phyloP scores from a whole-genome alignment of 2,888 invertebrate genomes.

The Eumerus sabulonum region DNA sequence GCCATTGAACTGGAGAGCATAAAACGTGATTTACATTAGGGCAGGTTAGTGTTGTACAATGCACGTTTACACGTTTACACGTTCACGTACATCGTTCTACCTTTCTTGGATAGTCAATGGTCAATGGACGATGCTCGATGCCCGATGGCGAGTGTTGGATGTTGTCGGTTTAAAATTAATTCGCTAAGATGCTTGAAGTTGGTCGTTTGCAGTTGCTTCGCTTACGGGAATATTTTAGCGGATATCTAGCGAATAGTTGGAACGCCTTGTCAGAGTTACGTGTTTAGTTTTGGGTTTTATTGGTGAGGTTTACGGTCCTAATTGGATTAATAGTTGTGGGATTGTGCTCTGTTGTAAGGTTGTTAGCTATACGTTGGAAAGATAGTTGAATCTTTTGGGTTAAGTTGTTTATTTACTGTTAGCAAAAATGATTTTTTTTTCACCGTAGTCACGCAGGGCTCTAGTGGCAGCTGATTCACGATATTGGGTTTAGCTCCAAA shows the following conservation, averaged over 20 bases:
- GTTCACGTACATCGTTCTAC: background rate
- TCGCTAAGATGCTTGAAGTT: slow-evolving; percentile 13
- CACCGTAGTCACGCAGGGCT: too few species aligned
- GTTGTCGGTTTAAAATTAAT: slow-evolving; percentile 37
- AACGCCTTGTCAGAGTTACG: background rate
- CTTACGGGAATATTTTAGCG: background rate
- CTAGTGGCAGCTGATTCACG: too few species aligned
- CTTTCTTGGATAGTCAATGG: background rate
- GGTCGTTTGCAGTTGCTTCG: slow-evolving; percentile 8
- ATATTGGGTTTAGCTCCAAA: too few species aligned
- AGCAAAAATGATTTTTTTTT: too few species aligned
- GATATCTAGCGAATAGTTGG: slow-evolving; percentile 1
- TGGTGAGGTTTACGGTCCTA: slow-evolving; percentile 12
- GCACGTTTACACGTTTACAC: too few species aligned
- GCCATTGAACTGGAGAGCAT: slow-evolving; percentile 61
- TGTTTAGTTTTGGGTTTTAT: slow-evolving; percentile 23
- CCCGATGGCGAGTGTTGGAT: too few species aligned
- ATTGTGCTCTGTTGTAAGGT: too few species aligned
- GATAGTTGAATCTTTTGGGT: too few species aligned
- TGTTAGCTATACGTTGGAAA: background rate
- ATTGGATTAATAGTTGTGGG: slow-evolving; percentile 6
- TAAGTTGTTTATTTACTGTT: too few species aligned
- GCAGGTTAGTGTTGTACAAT: slow-evolving; percentile 54
- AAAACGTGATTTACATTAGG: slow-evolving; percentile 59
- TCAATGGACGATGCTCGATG: too few species aligned